Base-by-base conservation (phyloP, 1,140 invertebrate genomes). In the Sycophila sp. region DNA sequence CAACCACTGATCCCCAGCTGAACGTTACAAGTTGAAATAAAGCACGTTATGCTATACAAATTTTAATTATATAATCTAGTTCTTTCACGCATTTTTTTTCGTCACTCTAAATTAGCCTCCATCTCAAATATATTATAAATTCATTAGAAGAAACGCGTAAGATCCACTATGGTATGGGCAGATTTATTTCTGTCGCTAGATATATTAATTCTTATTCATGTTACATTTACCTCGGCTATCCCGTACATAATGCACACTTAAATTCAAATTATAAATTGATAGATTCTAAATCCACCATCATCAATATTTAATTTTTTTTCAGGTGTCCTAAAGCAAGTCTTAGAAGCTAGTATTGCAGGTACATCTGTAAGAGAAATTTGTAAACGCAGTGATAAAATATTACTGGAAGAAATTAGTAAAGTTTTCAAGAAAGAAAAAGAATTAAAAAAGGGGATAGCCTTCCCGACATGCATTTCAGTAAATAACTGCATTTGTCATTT, bases 401-500 rank as follows among this genome's bases (percentile, higher is more conserved):
- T 99, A 34, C 80, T 89, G 30, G 97, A 99, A 78, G 97, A 98
- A 88, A 98, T 97, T 55, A 91, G 90, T 72, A 98, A 97, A 87
- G 94, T 98, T 65, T 99, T 98, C 86, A 99, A 99, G 87, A 99
- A 98, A 82, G 96, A 99, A 81, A 99, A 99, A 84, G 96, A 98
- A 74, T 88, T 98, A 74, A 98, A 97, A 81, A 99, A 99, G 87
- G 96, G 96, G 81, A 98, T 99, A 81, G 98, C 98, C 40, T 99
- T 99, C 86, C 98, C 98, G 40, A 99, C 97, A 36, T 99, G 98
- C 88, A 90, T 99, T 69, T 99, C 98, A 24, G 93, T 99, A 10
- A 99, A 99, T 86, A 99, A 99, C 86, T 98, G 97, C 87, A 98
- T 99, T 83, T 99, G 98, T 84, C 98, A 99, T 83, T 99, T 94